phyloP scores from a whole-genome alignment of 1,140 invertebrate genomes.

The Colletes gigas region DNA sequence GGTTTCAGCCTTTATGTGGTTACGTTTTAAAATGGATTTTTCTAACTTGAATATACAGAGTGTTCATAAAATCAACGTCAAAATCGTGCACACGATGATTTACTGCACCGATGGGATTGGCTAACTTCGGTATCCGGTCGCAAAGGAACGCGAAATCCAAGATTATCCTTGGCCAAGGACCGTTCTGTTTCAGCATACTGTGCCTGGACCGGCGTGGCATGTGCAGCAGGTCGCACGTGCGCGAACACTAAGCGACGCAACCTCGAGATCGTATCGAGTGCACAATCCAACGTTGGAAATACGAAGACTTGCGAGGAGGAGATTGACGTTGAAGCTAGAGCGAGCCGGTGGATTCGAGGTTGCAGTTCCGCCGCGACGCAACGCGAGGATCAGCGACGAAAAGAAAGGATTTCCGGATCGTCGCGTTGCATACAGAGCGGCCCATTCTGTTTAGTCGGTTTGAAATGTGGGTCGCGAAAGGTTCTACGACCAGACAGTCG shows the following conservation, averaged over 20 bases:
- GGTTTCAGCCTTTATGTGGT: too few species aligned
- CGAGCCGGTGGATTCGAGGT: neutral
- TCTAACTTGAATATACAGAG: too few species aligned
- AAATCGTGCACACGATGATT: neutral
- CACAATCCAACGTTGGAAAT: conserved; percentile 23
- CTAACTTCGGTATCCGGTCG: too few species aligned
- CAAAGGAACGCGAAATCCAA: too few species aligned
- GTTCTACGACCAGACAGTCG: conserved; percentile 27
- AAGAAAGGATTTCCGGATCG: conserved; percentile 49
- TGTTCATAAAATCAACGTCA: too few species aligned
- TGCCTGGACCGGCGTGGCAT: neutral
- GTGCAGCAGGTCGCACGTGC: conserved; percentile 38
- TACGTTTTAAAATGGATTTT: too few species aligned
- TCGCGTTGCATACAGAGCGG: conserved; percentile 56
- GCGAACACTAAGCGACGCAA: conserved; percentile 8
- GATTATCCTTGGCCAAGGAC: too few species aligned
- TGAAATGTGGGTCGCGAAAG: conserved; percentile 45
- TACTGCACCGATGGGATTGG: neutral
- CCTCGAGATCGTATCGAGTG: conserved; percentile 45
- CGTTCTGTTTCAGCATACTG: too few species aligned
- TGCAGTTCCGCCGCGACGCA: neutral
- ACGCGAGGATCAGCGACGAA: conserved; percentile 35
- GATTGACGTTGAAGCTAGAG: conserved; percentile 41
- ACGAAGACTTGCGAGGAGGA: conserved; percentile 20
- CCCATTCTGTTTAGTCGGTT: conserved; percentile 53